Percentiles rank a stretch among this genome's conserved stretches.
These are phyloP conservation scores for Papilio demoleus DNA, from an alignment of 2,888 invertebrate species.

Conservation along the genomic window DNA sequence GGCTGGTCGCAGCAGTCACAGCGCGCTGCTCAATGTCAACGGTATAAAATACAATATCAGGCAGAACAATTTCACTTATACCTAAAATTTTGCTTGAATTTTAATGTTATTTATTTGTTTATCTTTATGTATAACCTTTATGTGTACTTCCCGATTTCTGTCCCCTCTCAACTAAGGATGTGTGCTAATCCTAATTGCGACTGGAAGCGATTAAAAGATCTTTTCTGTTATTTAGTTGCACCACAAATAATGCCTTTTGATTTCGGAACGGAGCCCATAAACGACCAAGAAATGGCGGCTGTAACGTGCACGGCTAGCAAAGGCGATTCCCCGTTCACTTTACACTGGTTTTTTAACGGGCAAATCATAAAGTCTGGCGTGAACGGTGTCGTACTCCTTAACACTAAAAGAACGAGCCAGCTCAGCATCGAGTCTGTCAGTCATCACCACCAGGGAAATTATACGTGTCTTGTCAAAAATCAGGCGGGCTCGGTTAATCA, in stretches of 20 bases:
- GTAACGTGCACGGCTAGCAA: constrained; percentile 88
- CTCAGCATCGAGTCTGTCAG: constrained; percentile 85
- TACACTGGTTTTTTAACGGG: constrained; percentile 87
- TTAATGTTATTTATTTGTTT: constrained; percentile 51
- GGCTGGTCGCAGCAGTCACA: constrained; percentile 85
- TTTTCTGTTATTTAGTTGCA: constrained; percentile 76
- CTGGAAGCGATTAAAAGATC: constrained; percentile 19
- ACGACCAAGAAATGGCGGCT: constrained; percentile 87
- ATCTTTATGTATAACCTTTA: constrained; percentile 37
- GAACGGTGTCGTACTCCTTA: constrained; percentile 80
- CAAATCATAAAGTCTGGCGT: constrained; percentile 70
- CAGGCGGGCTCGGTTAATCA: constrained; percentile 81
- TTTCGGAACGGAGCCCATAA: constrained; percentile 87
- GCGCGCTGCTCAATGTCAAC: constrained; percentile 86
- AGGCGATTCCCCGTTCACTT: constrained; percentile 90
- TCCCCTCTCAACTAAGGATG: constrained; percentile 5
- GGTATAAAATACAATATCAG: constrained; percentile 76
- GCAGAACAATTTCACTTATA: constrained; percentile 42
- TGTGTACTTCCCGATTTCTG: background rate
- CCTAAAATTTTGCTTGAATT: constrained; percentile 53
- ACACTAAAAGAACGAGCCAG: constrained; percentile 83
- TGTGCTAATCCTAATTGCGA: too few relatives aligned
- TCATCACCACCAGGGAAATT: constrained; percentile 84
- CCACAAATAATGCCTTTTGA: constrained; percentile 89
- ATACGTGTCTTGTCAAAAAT: constrained; percentile 85